Conservation (phyloP, 2,113 vertebrate species). For the Brevimyrus niger region DNA sequence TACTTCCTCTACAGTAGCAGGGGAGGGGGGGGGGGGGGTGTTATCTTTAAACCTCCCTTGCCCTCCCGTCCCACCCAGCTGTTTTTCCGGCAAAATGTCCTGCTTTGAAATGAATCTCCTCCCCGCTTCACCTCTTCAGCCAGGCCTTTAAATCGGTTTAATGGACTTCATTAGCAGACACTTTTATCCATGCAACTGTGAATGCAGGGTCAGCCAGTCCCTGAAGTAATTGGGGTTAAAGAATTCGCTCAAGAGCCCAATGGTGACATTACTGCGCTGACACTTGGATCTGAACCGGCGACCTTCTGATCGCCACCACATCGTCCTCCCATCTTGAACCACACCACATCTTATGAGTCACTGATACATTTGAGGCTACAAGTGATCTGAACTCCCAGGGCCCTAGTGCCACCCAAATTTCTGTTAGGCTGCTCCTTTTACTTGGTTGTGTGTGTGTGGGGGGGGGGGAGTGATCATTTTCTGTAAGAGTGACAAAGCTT, state of each 20-base stretch:
- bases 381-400: not conserved
- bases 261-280: not conserved
- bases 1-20: constrained; percentile 45
- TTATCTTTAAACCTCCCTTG: constrained; percentile 45
- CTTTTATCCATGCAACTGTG: not conserved
- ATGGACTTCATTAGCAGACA: not conserved
- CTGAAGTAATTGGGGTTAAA: not conserved
- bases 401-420: not conserved
- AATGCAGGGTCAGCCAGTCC: not conserved
- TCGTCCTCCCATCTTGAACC: not conserved
- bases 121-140: not conserved
- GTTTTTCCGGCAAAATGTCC: constrained; percentile 51
- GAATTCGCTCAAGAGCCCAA: not conserved
- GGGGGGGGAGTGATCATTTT: not conserved
- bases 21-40: constrained; percentile 32
- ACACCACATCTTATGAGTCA: not conserved
- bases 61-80: constrained; percentile 47
- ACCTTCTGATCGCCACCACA: not conserved
- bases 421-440: not conserved
- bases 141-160: not conserved
- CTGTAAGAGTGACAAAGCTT: not conserved
- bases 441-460: not conserved
- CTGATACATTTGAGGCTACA: not conserved
- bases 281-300: not conserved
- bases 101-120: not conserved